Evolutionary conservation across 2,797 vertebrate genomes (phyloP).

Genomic region (Lateolabrax maculatus): DNA sequence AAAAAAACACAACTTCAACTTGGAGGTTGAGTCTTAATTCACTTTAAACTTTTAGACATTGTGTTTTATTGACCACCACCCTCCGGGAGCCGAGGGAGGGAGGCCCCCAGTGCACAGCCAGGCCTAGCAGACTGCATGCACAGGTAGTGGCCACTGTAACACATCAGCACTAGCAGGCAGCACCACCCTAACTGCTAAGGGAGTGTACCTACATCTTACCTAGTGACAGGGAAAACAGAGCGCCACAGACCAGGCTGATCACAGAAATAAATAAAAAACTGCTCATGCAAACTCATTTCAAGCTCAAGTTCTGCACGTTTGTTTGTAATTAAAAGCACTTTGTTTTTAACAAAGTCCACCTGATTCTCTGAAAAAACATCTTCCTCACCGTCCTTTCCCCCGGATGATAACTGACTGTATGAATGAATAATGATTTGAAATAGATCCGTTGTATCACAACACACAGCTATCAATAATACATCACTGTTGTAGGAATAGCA

Average conservation of each 20-base stretch:
- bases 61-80: conserved; percentile 24
- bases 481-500: conserved; percentile 48
- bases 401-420: conserved; percentile 57
- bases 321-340: conserved; percentile 43
- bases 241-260: conserved; percentile 43
- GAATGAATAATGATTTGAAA: conserved; percentile 77
- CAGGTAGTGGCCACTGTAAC: conserved; percentile 83
- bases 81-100: conserved; percentile 32
- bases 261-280: conserved; percentile 34
- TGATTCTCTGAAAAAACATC: conserved; percentile 35
- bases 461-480: conserved; percentile 76
- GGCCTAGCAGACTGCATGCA: conserved; percentile 72
- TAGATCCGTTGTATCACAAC: conserved; percentile 71
- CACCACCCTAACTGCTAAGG: conserved; percentile 78
- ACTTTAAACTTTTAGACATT: conserved; percentile 37
- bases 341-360: conserved; percentile 35
- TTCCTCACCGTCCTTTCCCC: conserved; percentile 16
- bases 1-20: conserved; percentile 23
- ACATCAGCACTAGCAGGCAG: conserved; percentile 77
- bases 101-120: conserved; percentile 47
- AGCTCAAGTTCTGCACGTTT: conserved; percentile 50
- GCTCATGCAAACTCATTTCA: conserved; percentile 57
- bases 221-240: conserved; percentile 77
- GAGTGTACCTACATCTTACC: conserved; percentile 81
- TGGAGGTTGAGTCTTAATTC: background rate